Evolutionary conservation across 2,797 vertebrate species (phyloP).

Genomic region (Oreonectes daqikongensis): DNA sequence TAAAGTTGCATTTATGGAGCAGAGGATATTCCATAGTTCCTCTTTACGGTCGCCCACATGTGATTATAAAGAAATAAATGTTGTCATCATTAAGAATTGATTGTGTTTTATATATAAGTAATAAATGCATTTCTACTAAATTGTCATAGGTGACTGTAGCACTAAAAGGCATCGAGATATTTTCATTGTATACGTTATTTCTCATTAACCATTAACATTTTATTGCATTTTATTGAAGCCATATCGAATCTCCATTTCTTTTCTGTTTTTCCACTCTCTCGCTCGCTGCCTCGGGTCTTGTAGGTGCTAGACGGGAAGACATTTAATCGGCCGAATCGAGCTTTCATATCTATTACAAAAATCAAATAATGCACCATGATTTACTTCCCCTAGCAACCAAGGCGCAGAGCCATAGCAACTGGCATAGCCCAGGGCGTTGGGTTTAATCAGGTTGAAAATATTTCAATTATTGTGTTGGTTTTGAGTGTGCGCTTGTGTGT

Average conservation of each 20-base stretch:
- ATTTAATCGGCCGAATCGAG: conserved; percentile 99
- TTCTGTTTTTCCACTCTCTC: conserved; percentile 26
- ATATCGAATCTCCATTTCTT: conserved; percentile 42
- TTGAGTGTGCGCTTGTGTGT: conserved; percentile 80
- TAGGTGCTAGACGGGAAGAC: conserved; percentile 99
- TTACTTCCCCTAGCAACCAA: conserved; percentile 99
- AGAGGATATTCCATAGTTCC: not conserved
- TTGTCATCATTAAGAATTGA: not conserved
- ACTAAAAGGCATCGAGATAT: not conserved
- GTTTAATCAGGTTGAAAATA: conserved; percentile 99
- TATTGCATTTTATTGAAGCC: conserved; percentile 37
- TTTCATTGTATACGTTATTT: conserved; percentile 15
- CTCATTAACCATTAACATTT: conserved; percentile 42
- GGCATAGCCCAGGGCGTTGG: conserved; percentile 91
- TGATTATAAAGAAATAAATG: not conserved
- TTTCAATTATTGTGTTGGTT: conserved; percentile 99
- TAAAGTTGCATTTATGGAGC: not conserved
- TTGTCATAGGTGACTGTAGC: not conserved
- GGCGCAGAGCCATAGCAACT: conserved; percentile 99
- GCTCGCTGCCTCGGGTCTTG: conserved; percentile 23
- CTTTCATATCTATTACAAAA: conserved; percentile 99
- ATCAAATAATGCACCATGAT: conserved; percentile 99
- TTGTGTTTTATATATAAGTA: not conserved
- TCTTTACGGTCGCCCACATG: not conserved
- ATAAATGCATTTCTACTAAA: conserved; percentile 8